A percentile compares a stretch with the other conserved stretches of the same genome.
phyloP scores from a whole-genome alignment of 2,888 invertebrate species.

The Meteorus cinctellus region DNA sequence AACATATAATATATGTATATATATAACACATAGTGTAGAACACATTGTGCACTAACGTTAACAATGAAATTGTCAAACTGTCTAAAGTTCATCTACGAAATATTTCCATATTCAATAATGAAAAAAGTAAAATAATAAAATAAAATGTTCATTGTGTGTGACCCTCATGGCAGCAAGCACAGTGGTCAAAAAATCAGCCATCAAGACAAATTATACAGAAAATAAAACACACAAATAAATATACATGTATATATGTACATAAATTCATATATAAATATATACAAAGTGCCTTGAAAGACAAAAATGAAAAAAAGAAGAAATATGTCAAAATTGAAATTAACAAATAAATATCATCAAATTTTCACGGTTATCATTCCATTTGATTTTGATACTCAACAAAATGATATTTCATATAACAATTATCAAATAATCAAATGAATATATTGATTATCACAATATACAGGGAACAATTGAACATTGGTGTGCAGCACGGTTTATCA shows the following conservation, averaged over 20 bases:
- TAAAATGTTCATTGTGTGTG: constrained; percentile 25
- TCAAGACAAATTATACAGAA: constrained; percentile 40
- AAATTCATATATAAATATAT: constrained; percentile 14
- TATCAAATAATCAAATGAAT: constrained; percentile 2
- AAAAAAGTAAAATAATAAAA: not conserved
- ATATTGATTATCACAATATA: not conserved
- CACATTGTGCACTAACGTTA: constrained; percentile 1
- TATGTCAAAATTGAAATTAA: not conserved
- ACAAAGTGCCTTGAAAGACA: not conserved
- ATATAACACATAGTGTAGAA: not conserved
- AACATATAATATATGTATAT: not conserved
- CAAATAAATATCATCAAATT: not conserved
- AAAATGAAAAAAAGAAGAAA: not conserved
- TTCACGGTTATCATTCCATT: not conserved
- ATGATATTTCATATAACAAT: not conserved
- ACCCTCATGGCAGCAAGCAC: constrained; percentile 45
- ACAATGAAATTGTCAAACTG: not conserved
- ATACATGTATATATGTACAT: not conserved
- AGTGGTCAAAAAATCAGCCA: constrained; percentile 45
- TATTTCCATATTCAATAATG: not conserved
- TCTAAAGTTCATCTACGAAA: not conserved
- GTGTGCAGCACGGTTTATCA: not conserved
- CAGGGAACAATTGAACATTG: not conserved
- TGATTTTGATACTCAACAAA: not conserved
- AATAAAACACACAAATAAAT: constrained; percentile 26